These are phyloP conservation scores for Columba livia DNA, from an alignment of 2,113 vertebrate genomes.

Conservation along the genomic window DNA sequence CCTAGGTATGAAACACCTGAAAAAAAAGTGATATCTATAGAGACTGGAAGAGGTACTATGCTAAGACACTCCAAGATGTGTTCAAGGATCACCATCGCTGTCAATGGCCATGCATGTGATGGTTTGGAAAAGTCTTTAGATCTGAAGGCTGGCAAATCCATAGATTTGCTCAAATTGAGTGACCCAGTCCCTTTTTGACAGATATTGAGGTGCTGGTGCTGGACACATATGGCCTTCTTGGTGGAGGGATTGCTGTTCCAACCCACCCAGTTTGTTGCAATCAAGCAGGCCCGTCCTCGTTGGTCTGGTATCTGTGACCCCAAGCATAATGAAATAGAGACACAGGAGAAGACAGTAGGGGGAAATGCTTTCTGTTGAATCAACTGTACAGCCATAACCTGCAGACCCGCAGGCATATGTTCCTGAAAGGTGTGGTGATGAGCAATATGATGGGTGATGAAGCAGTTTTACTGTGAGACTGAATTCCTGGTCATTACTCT, in stretches of 20 bases:
- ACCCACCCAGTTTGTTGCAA: neutral
- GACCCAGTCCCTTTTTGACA: neutral
- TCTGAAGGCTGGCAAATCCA: neutral
- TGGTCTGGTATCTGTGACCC: neutral
- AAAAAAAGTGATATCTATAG: accelerated
- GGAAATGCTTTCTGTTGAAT: neutral
- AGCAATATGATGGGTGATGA: neutral
- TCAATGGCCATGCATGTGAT: neutral
- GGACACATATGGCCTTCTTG: neutral
- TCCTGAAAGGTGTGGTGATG: neutral
- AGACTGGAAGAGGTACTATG: neutral
- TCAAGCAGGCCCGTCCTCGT: neutral
- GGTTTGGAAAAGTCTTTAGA: neutral
- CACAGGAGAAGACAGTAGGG: neutral
- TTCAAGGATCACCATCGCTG: neutral
- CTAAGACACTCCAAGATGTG: neutral
- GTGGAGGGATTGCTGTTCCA: neutral
- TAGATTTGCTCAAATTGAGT: neutral
- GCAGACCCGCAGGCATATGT: neutral
- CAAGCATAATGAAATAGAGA: neutral
- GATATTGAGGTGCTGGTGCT: neutral
- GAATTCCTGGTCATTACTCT: neutral
- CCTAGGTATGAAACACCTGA: neutral
- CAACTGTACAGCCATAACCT: neutral
- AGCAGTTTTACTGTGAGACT: neutral